Percentiles rank a stretch among this genome's conserved stretches.
Evolutionary conservation across 2,797 vertebrate species (phyloP).

Genomic region (Picus viridis): DNA sequence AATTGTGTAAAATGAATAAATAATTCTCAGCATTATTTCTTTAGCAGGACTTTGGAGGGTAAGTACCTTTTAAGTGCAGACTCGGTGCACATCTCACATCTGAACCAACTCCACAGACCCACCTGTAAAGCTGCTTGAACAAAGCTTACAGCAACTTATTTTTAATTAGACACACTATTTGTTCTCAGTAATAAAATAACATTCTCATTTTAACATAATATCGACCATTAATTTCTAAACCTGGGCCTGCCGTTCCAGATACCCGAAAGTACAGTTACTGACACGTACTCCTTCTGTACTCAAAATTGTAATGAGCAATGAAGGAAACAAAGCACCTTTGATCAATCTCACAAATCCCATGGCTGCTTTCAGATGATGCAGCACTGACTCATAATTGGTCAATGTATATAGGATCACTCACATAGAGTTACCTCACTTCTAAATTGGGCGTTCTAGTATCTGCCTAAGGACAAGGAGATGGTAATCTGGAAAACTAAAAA

Average conservation of each 20-base stretch:
- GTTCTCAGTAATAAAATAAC: not conserved
- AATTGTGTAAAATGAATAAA: not conserved
- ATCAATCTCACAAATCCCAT: not conserved
- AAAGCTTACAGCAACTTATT: not conserved
- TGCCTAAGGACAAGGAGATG: not conserved
- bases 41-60: not conserved
- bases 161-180: slow-evolving; percentile 14
- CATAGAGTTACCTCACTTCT: not conserved
- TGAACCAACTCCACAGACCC: not conserved
- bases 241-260: not conserved
- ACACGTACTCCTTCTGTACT: not conserved
- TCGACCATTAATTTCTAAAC: not conserved
- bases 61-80: not conserved
- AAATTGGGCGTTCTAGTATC: not conserved
- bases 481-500: not conserved
- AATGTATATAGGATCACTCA: not conserved
- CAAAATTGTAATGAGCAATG: not conserved
- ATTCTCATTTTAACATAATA: slow-evolving; percentile 18
- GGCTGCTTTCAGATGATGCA: not conserved
- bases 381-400: not conserved
- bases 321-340: not conserved
- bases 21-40: not conserved
- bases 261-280: not conserved
- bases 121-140: not conserved
- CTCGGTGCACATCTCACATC: not conserved